Base-by-base conservation (phyloP, 2,113 vertebrate species). In the Fregetta grallaria region DNA sequence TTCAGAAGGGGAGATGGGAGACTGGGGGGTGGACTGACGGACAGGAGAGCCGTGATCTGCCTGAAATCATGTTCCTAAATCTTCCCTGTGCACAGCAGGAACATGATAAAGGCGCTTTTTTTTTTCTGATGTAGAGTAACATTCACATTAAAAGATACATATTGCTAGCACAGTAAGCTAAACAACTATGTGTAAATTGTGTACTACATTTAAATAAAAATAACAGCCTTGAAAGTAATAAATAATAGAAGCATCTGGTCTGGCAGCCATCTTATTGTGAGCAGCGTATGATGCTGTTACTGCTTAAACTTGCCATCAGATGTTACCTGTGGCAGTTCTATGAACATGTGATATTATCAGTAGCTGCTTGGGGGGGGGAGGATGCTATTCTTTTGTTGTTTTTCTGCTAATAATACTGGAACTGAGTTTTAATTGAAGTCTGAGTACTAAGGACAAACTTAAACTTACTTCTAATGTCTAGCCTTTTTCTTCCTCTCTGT, bases 251-350 rank as follows among this genome's bases (percentile, higher is more conserved):
- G 27, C 6, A 14, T 80, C 61, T 91, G 84, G 3, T 56, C 27
- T 85, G 94, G 93, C 94, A 94, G 92, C 94, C 94, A 93, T 96
- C 53, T 96, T 95, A 44, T 49, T 20, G 77, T 29, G 59, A 83
- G 80, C 88, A 70, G 83, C 32, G 5, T 42, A 29, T n/a, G 75
- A 15, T 59, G 73, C 76, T 77, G 55, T 42, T 40, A 63, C 3
- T 13, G 32, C 65, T 59, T 50, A 11, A 73, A 27, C 38, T 67
- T 47, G 71, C 63, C 50, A 6, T 70, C 18, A 5, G 13, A 9
- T 44, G 22, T 59, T 86, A 76, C 59, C 63, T 49, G 59, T 76
- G 59, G 40, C 65, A n/a, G 29, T 23, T 66, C 42, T 32, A 0
- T 27, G 44, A 7, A 81, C 81, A 74, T 50, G 11, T 3, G 7